phyloP scores from a whole-genome alignment of 2,113 vertebrate species.

The Malurus alboscapulatus region DNA sequence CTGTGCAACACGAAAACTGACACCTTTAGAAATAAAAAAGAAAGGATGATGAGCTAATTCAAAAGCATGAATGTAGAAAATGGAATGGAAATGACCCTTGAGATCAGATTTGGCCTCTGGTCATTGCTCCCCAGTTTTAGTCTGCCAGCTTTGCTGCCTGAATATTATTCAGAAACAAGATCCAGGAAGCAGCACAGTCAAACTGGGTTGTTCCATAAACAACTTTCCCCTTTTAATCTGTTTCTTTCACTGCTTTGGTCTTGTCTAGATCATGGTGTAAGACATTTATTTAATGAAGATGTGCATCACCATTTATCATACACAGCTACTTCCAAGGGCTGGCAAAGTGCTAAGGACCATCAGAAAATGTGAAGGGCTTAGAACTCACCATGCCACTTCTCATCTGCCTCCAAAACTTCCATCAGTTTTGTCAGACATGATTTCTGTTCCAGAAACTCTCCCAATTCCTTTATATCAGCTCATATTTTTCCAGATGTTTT shows the following conservation, averaged over 20 bases:
- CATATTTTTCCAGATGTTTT: constrained; percentile 65
- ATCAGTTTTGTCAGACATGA: background rate
- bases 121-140: background rate
- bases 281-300: background rate
- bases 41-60: background rate
- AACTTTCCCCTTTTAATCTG: background rate
- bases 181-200: background rate
- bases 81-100: background rate
- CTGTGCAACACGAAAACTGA: background rate
- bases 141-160: background rate
- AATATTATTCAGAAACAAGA: background rate
- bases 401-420: constrained; percentile 18
- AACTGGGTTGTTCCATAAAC: background rate
- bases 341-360: background rate
- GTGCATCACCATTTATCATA: background rate
- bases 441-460: constrained; percentile 1
- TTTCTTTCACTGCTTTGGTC: background rate
- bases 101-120: background rate
- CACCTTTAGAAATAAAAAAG: background rate
- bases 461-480: constrained; percentile 35
- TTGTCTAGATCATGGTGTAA: background rate
- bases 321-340: background rate
- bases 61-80: background rate
- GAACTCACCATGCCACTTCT: background rate
- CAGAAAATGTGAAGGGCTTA: background rate